A percentile compares a stretch with the other conserved stretches of the same genome.
phyloP scores from a whole-genome alignment of 2,797 vertebrate genomes.

The Glyptemys insculpta region DNA sequence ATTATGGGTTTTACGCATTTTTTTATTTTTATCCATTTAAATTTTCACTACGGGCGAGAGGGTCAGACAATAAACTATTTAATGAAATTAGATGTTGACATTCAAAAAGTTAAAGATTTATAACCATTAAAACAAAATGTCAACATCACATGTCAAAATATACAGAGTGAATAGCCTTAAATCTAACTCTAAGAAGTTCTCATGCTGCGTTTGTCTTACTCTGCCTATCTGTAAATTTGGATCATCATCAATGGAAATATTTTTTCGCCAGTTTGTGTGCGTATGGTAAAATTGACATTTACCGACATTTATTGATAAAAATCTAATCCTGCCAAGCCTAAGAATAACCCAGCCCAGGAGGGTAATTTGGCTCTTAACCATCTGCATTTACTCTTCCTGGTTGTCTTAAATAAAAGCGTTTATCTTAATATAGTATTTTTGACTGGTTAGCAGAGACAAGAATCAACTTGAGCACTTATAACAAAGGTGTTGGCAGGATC shows the following conservation, averaged over 20 bases:
- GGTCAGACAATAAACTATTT: not conserved
- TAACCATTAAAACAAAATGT: not conserved
- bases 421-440: constrained; percentile 23
- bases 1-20: not conserved
- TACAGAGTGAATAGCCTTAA: not conserved
- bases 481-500: not conserved
- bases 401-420: constrained; percentile 34
- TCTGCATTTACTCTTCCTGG: constrained; percentile 28
- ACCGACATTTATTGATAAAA: not conserved
- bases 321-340: not conserved
- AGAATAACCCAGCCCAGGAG: not conserved
- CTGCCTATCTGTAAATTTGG: not conserved
- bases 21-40: not conserved
- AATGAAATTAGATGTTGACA: not conserved
- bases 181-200: not conserved
- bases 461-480: constrained; percentile 13
- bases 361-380: constrained; percentile 37
- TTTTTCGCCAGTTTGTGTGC: not conserved
- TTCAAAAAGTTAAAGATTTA: not conserved
- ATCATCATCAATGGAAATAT: not conserved
- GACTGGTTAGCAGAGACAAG: constrained; percentile 50
- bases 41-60: not conserved
- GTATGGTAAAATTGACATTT: not conserved
- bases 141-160: not conserved
- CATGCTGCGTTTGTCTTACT: not conserved